These are phyloP conservation scores for Mizuhopecten yessoensis DNA, from an alignment of 1,140 invertebrate genomes.

Conservation along the genomic window DNA sequence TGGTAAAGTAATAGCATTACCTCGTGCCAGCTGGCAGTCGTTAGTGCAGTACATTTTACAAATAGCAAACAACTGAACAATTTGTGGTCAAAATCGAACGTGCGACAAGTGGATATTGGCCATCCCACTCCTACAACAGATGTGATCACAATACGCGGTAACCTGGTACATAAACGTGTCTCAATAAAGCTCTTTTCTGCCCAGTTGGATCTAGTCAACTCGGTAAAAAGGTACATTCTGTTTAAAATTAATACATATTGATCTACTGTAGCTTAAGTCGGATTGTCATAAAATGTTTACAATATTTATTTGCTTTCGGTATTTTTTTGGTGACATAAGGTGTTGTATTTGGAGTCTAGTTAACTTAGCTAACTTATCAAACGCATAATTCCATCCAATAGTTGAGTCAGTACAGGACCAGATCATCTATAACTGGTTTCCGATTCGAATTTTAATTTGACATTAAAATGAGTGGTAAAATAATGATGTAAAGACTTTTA, in stretches of 20 bases:
- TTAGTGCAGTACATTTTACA: not conserved
- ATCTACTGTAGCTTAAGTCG: not conserved
- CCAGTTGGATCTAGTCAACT: not conserved
- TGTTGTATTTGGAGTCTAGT: not conserved
- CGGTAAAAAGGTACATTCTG: not conserved
- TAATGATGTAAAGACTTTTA: too few relatives aligned
- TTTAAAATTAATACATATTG: not conserved
- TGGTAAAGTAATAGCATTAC: not conserved
- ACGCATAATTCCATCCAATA: too few relatives aligned
- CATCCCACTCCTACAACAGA: not conserved
- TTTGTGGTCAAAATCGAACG: not conserved
- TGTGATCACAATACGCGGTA: not conserved
- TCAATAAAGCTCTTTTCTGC: not conserved
- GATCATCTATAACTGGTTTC: too few relatives aligned
- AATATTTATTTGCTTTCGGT: not conserved
- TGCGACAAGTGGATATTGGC: not conserved
- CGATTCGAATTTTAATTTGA: too few relatives aligned
- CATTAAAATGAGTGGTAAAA: too few relatives aligned
- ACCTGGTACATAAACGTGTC: not conserved
- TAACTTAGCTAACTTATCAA: not conserved
- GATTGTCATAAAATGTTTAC: conserved; percentile 28
- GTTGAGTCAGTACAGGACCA: too few relatives aligned
- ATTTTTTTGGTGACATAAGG: not conserved
- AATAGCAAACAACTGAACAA: conserved; percentile 28
- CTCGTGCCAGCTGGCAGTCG: not conserved